Percentiles rank a stretch among this genome's conserved stretches.
These are phyloP conservation scores for Microlaimidae sp. DNA, from an alignment of 2,888 invertebrate species.

Conservation along the genomic window DNA sequence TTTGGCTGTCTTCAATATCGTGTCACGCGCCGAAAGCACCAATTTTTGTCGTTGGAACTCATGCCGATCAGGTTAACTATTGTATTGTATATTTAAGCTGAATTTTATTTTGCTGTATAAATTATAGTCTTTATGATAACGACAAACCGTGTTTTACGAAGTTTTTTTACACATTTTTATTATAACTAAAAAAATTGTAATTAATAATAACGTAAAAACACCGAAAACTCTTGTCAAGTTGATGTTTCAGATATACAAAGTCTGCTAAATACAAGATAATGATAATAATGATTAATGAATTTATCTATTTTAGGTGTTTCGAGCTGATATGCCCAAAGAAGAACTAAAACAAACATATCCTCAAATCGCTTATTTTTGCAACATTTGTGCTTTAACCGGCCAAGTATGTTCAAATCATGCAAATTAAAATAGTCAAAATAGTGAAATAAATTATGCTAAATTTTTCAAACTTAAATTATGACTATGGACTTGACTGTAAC, in stretches of 20 bases:
- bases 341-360: conserved; percentile 32
- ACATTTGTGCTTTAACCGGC: conserved; percentile 34
- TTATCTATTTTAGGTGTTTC: too few relatives aligned
- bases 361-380: conserved; percentile 35
- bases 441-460: too few relatives aligned
- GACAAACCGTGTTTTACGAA: neutral
- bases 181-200: conserved; percentile 22
- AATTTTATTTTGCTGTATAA: neutral
- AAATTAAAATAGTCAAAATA: too few relatives aligned
- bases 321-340: conserved; percentile 26
- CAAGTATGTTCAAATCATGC: too few relatives aligned
- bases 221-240: too few relatives aligned
- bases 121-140: neutral
- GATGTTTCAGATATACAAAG: too few relatives aligned
- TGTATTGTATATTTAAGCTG: neutral
- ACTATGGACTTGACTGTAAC: too few relatives aligned
- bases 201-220: too few relatives aligned
- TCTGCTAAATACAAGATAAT: too few relatives aligned
- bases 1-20: conserved; percentile 37
- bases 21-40: conserved; percentile 38
- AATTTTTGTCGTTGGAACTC: conserved; percentile 36
- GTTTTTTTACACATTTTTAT: neutral
- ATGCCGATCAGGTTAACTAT: conserved; percentile 33
- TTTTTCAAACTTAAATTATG: too few relatives aligned
- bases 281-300: too few relatives aligned